Conservation (phyloP, 1,140 invertebrate species). For the Hycleus phaleratus region DNA sequence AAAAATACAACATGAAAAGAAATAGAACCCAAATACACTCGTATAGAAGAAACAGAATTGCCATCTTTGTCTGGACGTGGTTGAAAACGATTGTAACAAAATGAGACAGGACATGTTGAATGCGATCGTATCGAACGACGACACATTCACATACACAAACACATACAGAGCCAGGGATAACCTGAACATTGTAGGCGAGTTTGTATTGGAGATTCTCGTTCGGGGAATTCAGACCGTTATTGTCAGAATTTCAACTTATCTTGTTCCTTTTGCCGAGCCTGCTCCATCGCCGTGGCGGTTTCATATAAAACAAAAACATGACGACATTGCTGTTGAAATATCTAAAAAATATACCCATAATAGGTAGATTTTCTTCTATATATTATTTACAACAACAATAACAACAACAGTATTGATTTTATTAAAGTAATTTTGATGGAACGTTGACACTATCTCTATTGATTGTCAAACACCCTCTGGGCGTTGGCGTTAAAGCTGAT, state of each 20-base stretch:
- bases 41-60: too few species aligned
- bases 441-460: neutral
- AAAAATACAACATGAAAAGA: conserved; percentile 24
- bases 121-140: too few species aligned
- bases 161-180: conserved; percentile 20
- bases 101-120: too few species aligned
- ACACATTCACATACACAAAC: too few species aligned
- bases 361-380: neutral
- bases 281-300: neutral
- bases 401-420: neutral
- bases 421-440: neutral
- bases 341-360: conserved; percentile 12
- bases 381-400: neutral
- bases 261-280: conserved; percentile 26
- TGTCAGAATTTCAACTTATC: conserved; percentile 36
- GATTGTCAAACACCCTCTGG: neutral
- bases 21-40: too few species aligned
- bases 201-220: conserved; percentile 37
- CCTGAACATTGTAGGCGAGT: conserved; percentile 34
- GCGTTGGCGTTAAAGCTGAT: neutral
- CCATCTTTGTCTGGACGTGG: too few species aligned
- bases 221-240: conserved; percentile 37
- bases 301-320: neutral
- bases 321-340: conserved; percentile 5
- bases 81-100: too few species aligned